phyloP scores from a whole-genome alignment of 2,797 vertebrate species.

The Eptatretus atami region DNA sequence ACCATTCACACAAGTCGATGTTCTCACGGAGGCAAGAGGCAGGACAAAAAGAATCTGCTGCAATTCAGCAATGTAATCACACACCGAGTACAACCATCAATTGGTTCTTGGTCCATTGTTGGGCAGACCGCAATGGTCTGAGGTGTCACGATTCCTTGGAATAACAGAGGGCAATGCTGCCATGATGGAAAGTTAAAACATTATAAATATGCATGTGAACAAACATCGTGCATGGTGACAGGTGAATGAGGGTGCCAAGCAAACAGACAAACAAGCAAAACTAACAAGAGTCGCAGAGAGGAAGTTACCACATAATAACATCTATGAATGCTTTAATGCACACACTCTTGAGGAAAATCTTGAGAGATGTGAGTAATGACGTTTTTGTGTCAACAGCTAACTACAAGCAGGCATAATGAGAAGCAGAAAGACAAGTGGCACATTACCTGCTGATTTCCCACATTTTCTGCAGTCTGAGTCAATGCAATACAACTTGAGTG shows the following conservation, averaged over 20 bases:
- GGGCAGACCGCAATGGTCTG: no score
- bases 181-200: not conserved
- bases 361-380: not conserved
- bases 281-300: constrained; percentile 8
- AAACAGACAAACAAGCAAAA: constrained; percentile 7
- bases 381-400: constrained; percentile 26
- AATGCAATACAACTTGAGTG: constrained; percentile 64
- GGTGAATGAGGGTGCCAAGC: constrained; percentile 5
- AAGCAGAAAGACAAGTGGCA: constrained; percentile 30
- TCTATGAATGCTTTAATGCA: no score
- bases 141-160: no score
- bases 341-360: no score
- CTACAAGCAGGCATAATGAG: constrained; percentile 49
- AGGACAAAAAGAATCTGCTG: constrained; percentile 55
- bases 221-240: no score
- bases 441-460: constrained; percentile 36
- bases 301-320: no score
- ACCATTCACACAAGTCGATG: constrained; percentile 60
- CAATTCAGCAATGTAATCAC: constrained; percentile 77
- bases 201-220: no score
- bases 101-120: no score
- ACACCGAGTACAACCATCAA: no score
- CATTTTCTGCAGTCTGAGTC: constrained; percentile 48
- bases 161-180: not conserved
- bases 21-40: constrained; percentile 45